Conservation (phyloP, 2,797 vertebrate genomes). For the Lagodon rhomboides region DNA sequence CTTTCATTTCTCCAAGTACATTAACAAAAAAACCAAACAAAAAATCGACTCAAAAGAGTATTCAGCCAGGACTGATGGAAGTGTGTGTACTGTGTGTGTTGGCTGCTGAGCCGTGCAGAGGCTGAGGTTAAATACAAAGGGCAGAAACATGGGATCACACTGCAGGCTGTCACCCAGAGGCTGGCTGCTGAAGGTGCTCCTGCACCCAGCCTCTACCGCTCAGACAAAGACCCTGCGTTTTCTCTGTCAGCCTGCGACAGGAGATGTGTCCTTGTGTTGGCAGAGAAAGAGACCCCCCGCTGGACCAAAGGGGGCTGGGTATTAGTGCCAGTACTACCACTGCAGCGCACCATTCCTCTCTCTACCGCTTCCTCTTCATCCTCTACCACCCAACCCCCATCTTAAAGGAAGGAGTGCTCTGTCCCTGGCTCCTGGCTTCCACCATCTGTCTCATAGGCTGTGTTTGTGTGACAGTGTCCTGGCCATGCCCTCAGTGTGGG, state of each 20-base stretch:
- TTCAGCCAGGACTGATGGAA: conserved; percentile 10
- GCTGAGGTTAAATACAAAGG: conserved; percentile 53
- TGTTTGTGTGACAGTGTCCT: conserved; percentile 62
- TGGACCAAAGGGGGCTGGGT: conserved; percentile 41
- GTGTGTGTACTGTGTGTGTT: conserved; percentile 17
- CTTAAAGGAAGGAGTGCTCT: conserved; percentile 43
- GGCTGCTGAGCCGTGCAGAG: background rate
- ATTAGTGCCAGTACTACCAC: conserved; percentile 37
- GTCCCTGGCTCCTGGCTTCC: conserved; percentile 43
- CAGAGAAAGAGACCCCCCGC: conserved; percentile 62
- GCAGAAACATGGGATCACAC: conserved; percentile 42
- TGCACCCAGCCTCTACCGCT: conserved; percentile 20
- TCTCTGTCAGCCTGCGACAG: conserved; percentile 40
- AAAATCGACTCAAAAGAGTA: background rate
- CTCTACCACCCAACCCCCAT: conserved; percentile 56
- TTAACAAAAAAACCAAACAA: background rate
- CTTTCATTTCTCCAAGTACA: background rate
- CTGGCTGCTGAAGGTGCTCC: conserved; percentile 38
- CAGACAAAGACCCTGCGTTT: conserved; percentile 58
- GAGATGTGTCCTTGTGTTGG: conserved; percentile 54
- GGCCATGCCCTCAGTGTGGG: conserved; percentile 25
- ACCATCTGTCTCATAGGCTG: conserved; percentile 79
- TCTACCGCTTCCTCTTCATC: conserved; percentile 40
- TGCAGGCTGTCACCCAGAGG: conserved; percentile 8
- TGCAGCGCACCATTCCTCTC: conserved; percentile 26